phyloP scores from a whole-genome alignment of 2,797 vertebrate genomes.

The Tragopan temminckii region DNA sequence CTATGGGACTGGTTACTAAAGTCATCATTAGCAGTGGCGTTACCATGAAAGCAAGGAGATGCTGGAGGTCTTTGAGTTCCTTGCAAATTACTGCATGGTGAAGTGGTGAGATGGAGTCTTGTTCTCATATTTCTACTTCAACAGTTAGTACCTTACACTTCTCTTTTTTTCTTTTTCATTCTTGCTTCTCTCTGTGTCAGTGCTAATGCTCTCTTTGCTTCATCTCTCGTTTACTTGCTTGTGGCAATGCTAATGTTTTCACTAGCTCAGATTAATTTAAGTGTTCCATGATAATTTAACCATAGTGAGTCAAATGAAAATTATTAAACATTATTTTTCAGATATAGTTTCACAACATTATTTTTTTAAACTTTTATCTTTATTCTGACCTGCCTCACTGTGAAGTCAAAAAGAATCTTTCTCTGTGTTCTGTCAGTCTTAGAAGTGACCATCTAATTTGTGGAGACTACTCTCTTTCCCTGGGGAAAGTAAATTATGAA shows the following conservation, averaged over 20 bases:
- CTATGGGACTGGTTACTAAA: neutral
- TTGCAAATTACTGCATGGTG: neutral
- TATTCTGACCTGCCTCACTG: neutral
- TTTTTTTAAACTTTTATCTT: neutral
- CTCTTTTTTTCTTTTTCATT: neutral
- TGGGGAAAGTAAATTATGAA: neutral
- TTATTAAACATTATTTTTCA: neutral
- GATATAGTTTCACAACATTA: neutral
- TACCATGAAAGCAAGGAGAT: neutral
- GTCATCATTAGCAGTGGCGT: neutral
- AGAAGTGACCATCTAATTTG: neutral
- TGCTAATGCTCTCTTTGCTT: neutral
- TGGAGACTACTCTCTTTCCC: neutral
- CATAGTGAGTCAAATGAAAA: neutral
- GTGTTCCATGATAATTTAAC: neutral
- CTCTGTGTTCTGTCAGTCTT: neutral
- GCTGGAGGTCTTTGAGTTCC: neutral
- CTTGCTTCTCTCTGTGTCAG: neutral
- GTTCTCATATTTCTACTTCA: neutral
- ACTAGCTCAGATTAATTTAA: constrained; percentile 3
- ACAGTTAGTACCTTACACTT: neutral
- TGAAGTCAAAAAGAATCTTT: neutral
- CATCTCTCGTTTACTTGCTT: neutral
- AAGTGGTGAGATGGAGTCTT: neutral
- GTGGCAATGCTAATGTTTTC: neutral